Base-by-base conservation (phyloP, 2,113 vertebrate genomes). In the Ciconia boyciana region DNA sequence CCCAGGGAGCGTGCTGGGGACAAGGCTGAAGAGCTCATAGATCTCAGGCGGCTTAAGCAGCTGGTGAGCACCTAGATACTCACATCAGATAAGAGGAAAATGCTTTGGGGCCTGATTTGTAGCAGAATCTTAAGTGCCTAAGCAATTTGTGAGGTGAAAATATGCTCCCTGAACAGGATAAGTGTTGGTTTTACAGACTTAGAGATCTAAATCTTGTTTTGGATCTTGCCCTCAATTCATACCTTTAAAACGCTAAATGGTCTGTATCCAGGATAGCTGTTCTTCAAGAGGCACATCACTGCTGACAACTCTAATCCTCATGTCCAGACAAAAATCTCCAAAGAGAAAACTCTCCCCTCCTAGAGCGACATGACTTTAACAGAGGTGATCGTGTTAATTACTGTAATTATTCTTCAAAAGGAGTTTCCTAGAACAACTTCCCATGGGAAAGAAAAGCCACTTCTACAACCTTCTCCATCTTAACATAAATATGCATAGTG, bases 181-280 rank as follows among this genome's bases (percentile, higher is more conserved):
- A 94, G 19, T 85, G 36, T n/a, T 83, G 31, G 31, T 49, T 94
- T 95, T 93, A 72, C 41, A 41, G 93, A 82, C 74, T 88, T 83
- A 72, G 31, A 90, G 41, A 68, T 54, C 75, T 87, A 94, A 95
- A 90, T 95, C 91, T 91, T 95, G 66, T 60, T 96, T 94, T 80
- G 85, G 10, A 87, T 83, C 49, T 87, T 64, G 26, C 16, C 51
- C 48, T 95, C 83, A 62, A 32, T 92, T 82, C 81, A 87, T 87
- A 77, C 68, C 32, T 93, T 94, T 85, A 91, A 85, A 89, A 91
- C 1, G 1, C 34, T 95, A 86, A 95, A 77, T 9, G 18, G 11
- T 84, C 46, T 77, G 44, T 79, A 76, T 74, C 54, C 36, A 89
- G 83, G 62, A 79, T 49, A 93, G 46, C 22, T 87, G 20, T 71